Evolutionary conservation across 2,113 vertebrate genomes (phyloP).

Genomic region (Meriones unguiculatus): DNA sequence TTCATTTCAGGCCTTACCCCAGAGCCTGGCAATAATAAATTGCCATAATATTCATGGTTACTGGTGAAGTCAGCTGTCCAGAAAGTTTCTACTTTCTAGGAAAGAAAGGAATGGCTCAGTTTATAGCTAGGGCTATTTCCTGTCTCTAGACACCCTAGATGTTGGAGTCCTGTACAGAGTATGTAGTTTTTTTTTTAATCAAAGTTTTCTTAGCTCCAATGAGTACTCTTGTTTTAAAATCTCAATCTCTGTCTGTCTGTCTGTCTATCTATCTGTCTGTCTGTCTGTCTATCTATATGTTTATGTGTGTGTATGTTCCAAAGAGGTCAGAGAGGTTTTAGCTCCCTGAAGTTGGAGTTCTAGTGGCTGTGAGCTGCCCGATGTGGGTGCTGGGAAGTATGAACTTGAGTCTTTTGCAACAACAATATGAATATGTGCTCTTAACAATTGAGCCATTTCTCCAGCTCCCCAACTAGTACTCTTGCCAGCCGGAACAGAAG

Average conservation of each 20-base stretch:
- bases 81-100: background rate
- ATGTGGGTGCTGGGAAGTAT: background rate
- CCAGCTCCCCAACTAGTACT: background rate
- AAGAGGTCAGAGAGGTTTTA: background rate
- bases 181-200: background rate
- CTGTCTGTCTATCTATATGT: background rate
- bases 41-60: background rate
- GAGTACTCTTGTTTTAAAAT: background rate
- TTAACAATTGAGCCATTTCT: background rate
- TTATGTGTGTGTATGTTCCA: background rate
- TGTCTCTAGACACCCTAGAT: background rate
- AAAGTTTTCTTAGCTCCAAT: background rate
- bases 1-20: background rate
- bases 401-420: background rate
- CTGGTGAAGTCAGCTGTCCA: background rate
- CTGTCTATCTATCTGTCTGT: too few relatives aligned
- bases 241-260: too few relatives aligned
- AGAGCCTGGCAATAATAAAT: background rate
- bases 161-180: fast-evolving
- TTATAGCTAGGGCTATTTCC: too few relatives aligned
- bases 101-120: background rate
- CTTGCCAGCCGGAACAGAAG: background rate
- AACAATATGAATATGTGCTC: background rate
- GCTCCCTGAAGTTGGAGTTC: background rate
- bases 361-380: background rate